Evolutionary conservation across 1,140 invertebrate species (phyloP), one percentile per base, ranked within the genome.

Genomic region (Cephus cinctus): DNA sequence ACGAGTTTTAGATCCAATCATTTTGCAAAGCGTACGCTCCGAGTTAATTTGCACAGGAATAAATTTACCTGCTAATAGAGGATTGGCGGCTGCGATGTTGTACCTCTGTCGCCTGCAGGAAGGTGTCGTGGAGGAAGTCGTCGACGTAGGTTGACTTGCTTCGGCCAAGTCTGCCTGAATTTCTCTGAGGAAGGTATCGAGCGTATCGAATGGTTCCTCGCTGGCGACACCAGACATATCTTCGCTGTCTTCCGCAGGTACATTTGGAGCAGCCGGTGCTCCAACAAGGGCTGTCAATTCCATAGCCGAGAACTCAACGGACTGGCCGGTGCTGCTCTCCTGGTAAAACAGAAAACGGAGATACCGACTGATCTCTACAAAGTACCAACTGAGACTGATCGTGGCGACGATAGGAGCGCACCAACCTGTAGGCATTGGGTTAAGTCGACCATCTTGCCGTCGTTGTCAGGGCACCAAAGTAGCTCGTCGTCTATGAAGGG

Each of bases 401-500:
- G n/a, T n/a, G n/a, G n/a, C n/a, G n/a, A n/a, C n/a, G n/a, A n/a
- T n/a, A 14, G 3, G 15, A 43, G 5, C 14, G 19, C 55, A 77
- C 78, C 78, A 76, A 90, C 90, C 81, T 88, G 86, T 66, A 93
- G 83, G 77, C 90, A 93, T 70, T 87, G 86, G 52, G 88, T 88
- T 55, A 93, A 79, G 72, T 94, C 91, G 52, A 92, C 90, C 83
- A 94, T 91, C 77, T 90, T 92, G 70, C 88, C 89, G 76, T 93
- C 90, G 76, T 89, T 90, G 80, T 92, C 89, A 68, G 88, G 88
- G 81, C 90, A 90, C 91, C 90, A 94, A 58, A 93, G 84, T 57
- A 90, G 76, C 69, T 93, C 90, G 81, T 94, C 91, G 80, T 94
- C 90, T 78, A 94, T 92, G 82, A 94, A 94, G 79, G 91, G 90